Evolutionary conservation across 2,113 vertebrate genomes (phyloP).

Genomic region (Phoxinus phoxinus): DNA sequence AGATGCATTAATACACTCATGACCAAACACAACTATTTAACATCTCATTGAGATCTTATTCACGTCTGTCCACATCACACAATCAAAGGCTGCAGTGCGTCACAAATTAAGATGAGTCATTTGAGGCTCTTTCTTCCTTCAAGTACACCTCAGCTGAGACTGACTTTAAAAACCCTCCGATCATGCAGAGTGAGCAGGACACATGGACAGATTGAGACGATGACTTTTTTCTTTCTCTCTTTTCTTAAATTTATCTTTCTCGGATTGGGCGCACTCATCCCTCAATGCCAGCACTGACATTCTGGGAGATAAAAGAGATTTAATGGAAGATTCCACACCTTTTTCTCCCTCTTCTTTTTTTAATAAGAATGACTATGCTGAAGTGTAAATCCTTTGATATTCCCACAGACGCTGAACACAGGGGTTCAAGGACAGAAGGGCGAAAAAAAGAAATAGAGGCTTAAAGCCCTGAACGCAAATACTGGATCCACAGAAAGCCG

Average conservation of each 20-base stretch:
- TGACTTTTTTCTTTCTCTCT: conserved; percentile 9
- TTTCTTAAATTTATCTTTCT: conserved; percentile 33
- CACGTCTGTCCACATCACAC: neutral
- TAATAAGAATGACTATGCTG: conserved; percentile 24
- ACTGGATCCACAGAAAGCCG: neutral
- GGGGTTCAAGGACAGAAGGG: conserved; percentile 43
- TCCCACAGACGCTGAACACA: conserved; percentile 30
- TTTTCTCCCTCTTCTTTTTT: conserved; percentile 14
- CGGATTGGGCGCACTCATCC: conserved; percentile 26
- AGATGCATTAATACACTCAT: neutral
- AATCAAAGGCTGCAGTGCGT: neutral
- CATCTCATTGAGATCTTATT: neutral
- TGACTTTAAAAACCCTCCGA: neutral
- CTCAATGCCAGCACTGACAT: conserved; percentile 39
- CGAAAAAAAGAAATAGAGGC: conserved; percentile 16
- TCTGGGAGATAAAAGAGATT: conserved; percentile 45
- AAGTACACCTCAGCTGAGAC: conserved; percentile 2
- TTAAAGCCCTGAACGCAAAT: conserved; percentile 25
- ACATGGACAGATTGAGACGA: neutral
- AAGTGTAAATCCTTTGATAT: conserved; percentile 46
- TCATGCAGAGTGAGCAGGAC: neutral
- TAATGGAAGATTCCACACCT: conserved; percentile 39
- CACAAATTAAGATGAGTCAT: conserved; percentile 17
- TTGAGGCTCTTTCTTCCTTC: neutral
- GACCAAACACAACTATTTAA: neutral